Evolutionary conservation across 2,888 invertebrate genomes (phyloP).

Genomic region (Euzophera pinguis): DNA sequence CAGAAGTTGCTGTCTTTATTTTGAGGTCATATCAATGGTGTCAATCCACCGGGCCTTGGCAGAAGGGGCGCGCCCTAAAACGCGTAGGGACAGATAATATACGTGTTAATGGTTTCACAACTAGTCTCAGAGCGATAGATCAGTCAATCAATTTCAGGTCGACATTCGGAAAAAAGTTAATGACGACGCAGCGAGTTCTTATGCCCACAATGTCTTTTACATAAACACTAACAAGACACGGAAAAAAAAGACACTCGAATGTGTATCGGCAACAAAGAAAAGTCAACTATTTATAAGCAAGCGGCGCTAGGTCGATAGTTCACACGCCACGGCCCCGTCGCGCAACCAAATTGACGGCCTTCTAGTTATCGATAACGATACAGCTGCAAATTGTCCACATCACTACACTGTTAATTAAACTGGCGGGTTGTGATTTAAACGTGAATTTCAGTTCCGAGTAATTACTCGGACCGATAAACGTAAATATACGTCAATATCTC

Average conservation of each 20-base stretch:
- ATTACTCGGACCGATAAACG: constrained; percentile 1
- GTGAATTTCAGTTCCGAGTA: constrained; percentile 1
- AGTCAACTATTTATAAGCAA: constrained; percentile 9
- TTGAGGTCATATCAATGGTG: background rate
- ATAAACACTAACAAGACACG: no score
- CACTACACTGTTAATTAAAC: constrained; percentile 9
- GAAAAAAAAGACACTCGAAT: background rate
- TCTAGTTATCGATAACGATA: background rate
- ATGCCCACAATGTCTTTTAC: no score
- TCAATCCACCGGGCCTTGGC: no score
- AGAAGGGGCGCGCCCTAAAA: no score
- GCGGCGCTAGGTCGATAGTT: constrained; percentile 7
- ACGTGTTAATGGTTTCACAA: no score
- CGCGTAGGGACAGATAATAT: no score
- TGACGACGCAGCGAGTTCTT: no score
- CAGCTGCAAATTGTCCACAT: background rate
- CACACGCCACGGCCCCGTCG: constrained; percentile 4
- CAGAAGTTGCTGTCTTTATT: background rate
- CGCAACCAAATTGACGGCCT: background rate
- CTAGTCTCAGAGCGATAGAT: no score
- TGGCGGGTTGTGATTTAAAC: background rate
- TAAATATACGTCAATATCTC: background rate
- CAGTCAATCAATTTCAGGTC: no score
- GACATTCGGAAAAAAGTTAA: no score
- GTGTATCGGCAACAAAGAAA: background rate